Conservation (phyloP, 92 coral and sea anemone genomes). For the Plumapathes pennacea region DNA sequence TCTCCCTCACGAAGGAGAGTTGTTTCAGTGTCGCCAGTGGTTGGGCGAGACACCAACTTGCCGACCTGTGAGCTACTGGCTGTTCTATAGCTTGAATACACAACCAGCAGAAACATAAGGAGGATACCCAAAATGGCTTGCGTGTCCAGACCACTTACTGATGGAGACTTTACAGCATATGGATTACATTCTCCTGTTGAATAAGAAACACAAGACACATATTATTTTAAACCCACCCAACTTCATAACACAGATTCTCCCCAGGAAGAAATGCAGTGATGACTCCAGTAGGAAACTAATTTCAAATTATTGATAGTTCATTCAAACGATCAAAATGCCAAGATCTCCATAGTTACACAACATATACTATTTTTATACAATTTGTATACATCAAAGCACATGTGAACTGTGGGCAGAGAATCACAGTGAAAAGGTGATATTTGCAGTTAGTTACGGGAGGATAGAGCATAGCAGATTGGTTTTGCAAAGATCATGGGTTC, state of each 20-base stretch:
- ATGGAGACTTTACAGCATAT: constrained; percentile 5
- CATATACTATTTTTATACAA: too few species aligned
- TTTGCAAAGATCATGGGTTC: too few species aligned
- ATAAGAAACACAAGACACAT: neutral
- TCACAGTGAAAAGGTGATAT: too few species aligned
- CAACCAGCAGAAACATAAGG: constrained; percentile 80
- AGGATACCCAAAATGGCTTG: constrained; percentile 74
- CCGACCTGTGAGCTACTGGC: constrained; percentile 84
- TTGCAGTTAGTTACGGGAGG: too few species aligned
- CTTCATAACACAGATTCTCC: neutral
- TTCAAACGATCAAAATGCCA: too few species aligned
- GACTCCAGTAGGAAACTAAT: too few species aligned
- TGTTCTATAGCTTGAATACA: constrained; percentile 74
- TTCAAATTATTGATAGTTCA: too few species aligned
- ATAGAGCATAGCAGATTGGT: too few species aligned
- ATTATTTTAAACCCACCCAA: neutral
- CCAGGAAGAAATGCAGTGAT: too few species aligned
- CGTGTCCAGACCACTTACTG: constrained; percentile 67
- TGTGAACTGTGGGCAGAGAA: too few species aligned
- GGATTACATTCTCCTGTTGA: constrained; percentile 71
- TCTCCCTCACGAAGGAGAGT: constrained; percentile 41
- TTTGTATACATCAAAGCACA: too few species aligned
- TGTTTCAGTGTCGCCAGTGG: constrained; percentile 38
- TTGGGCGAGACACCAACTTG: constrained; percentile 41
- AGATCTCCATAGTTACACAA: too few species aligned